Percentiles rank a stretch among this genome's conserved stretches.
phyloP scores from a whole-genome alignment of 2,797 vertebrate species.

The Bradypodion pumilum region DNA sequence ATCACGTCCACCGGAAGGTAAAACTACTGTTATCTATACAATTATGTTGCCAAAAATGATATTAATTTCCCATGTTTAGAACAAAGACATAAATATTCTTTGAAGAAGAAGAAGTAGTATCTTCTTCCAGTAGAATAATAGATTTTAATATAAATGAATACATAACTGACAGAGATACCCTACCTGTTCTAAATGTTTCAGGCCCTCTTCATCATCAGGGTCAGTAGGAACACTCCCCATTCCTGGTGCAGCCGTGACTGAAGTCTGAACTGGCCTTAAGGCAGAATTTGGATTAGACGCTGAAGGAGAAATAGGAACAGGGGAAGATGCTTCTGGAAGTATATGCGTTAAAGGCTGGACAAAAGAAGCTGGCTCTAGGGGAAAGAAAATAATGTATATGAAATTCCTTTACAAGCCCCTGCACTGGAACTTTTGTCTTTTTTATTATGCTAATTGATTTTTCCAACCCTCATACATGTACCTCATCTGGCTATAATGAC shows the following conservation, averaged over 20 bases:
- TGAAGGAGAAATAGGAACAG: slow-evolving; percentile 77
- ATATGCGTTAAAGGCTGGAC: slow-evolving; percentile 74
- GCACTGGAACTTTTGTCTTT: not conserved
- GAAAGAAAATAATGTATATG: slow-evolving; percentile 19
- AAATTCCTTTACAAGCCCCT: slow-evolving; percentile 24
- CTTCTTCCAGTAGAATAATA: slow-evolving; percentile 26
- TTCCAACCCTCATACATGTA: not conserved
- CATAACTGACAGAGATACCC: slow-evolving; percentile 30
- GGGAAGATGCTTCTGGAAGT: slow-evolving; percentile 79
- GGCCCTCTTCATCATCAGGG: slow-evolving; percentile 94
- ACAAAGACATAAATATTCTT: not conserved
- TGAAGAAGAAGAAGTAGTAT: not conserved
- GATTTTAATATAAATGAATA: not conserved
- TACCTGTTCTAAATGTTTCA: slow-evolving; percentile 98
- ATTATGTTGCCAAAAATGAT: not conserved
- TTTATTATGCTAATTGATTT: not conserved
- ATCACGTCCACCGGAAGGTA: too few species aligned
- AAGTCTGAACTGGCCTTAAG: slow-evolving; percentile 78
- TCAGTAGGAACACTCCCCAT: slow-evolving; percentile 79
- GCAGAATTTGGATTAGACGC: slow-evolving; percentile 80
- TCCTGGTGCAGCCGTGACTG: slow-evolving; percentile 78
- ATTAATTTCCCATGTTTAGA: not conserved
- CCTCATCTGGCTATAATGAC: too few species aligned
- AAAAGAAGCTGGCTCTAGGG: slow-evolving; percentile 75
- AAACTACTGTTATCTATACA: not conserved